Evolutionary conservation across 2,113 vertebrate genomes (phyloP).

Genomic region (Rhinolophus sinicus): DNA sequence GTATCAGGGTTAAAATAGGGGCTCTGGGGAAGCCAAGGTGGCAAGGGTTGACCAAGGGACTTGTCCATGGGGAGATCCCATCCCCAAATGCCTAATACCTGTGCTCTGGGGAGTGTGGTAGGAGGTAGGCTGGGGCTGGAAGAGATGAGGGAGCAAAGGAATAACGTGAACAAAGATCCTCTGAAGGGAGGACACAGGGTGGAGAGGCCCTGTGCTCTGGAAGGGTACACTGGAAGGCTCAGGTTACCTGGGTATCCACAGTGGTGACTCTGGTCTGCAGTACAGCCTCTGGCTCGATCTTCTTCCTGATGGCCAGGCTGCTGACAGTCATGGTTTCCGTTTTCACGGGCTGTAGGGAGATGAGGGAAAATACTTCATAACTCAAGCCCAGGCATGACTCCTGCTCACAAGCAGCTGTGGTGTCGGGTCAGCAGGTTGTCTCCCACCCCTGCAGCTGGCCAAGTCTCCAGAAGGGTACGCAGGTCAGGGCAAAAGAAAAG

Average conservation of each 20-base stretch:
- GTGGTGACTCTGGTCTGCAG: slow-evolving; percentile 69
- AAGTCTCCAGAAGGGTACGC: neutral
- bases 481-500: neutral
- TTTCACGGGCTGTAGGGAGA: slow-evolving; percentile 73
- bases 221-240: neutral
- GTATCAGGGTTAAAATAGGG: neutral
- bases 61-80: neutral
- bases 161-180: neutral
- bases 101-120: neutral
- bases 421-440: neutral
- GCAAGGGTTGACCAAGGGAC: neutral
- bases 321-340: slow-evolving; percentile 55
- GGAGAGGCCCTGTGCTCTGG: neutral
- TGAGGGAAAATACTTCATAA: neutral
- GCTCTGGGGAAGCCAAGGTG: neutral
- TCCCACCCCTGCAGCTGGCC: neutral
- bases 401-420: neutral
- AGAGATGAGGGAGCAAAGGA: neutral
- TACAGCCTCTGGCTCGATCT: slow-evolving; percentile 79
- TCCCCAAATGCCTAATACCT: neutral
- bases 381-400: neutral
- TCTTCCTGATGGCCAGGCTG: slow-evolving; percentile 79
- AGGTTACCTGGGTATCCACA: slow-evolving; percentile 79
- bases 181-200: neutral
- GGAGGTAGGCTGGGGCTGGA: neutral